A percentile compares a stretch with the other conserved stretches of the same genome.
Evolutionary conservation across 2,888 invertebrate genomes (phyloP).

Genomic region (Ormyrus thymus): DNA sequence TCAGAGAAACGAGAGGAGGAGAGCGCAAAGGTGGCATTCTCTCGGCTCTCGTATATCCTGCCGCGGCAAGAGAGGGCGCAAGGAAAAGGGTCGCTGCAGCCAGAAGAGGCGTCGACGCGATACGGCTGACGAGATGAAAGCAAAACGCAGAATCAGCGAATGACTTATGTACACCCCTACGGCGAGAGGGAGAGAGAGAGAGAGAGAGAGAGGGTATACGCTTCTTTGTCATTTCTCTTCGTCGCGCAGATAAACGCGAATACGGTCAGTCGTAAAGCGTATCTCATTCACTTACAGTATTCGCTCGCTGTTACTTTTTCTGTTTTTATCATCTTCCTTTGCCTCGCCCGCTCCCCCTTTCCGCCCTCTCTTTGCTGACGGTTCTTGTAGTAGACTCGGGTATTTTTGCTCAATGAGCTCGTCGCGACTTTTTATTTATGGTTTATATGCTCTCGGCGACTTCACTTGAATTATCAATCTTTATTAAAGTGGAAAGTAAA

Average conservation of each 20-base stretch:
- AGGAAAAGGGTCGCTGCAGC: conserved; percentile 1
- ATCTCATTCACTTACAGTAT: conserved; percentile 21
- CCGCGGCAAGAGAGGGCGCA: neutral
- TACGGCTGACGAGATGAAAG: conserved; percentile 29
- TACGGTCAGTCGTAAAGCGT: conserved; percentile 62
- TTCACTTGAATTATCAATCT: too few species aligned
- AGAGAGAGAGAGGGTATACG: conserved; percentile 16
- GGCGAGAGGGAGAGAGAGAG: conserved; percentile 1
- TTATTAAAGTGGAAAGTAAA: too few species aligned
- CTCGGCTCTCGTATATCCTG: neutral
- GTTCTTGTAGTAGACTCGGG: conserved; percentile 23
- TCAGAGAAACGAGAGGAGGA: too few species aligned
- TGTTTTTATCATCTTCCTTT: neutral
- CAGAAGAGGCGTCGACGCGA: conserved; percentile 28
- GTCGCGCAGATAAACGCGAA: conserved; percentile 55
- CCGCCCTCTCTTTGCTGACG: neutral
- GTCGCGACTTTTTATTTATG: conserved; percentile 12
- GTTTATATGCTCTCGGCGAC: too few species aligned
- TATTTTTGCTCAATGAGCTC: conserved; percentile 21
- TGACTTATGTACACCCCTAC: conserved; percentile 13
- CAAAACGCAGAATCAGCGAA: conserved; percentile 44
- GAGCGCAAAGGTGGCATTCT: neutral
- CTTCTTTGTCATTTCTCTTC: conserved; percentile 42
- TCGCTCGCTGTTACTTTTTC: conserved; percentile 1
- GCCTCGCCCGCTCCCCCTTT: neutral